phyloP scores from a whole-genome alignment of 2,797 vertebrate genomes.

The Lepilemur septentrionalis region DNA sequence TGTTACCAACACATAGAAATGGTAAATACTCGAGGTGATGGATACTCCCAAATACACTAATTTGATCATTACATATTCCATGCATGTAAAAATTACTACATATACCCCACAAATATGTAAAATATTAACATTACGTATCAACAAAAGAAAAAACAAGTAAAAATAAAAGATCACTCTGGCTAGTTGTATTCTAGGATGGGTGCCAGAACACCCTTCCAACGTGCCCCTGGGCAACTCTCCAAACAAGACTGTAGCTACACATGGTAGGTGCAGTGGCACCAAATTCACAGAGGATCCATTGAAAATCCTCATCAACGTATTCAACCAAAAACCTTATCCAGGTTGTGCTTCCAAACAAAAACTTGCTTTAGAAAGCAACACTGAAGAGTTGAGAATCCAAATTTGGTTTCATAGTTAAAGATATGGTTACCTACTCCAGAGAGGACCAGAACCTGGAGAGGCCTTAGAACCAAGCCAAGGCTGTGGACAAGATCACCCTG shows the following conservation, averaged over 20 bases:
- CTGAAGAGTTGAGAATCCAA: background rate
- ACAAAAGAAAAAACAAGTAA: too few species aligned
- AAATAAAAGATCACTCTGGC: background rate
- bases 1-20: too few species aligned
- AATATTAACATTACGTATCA: too few species aligned
- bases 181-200: background rate
- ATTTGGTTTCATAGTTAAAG: background rate
- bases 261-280: background rate
- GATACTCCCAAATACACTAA: too few species aligned
- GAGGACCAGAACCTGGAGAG: background rate
- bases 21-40: too few species aligned
- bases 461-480: background rate
- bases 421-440: background rate
- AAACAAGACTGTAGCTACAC: background rate
- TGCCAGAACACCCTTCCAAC: background rate
- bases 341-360: constrained; percentile 1
- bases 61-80: too few species aligned
- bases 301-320: background rate
- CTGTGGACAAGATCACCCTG: background rate
- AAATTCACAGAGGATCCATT: background rate
- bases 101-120: too few species aligned
- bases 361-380: background rate
- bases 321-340: background rate
- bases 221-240: background rate
- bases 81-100: too few species aligned